These are phyloP conservation scores for Peromyscus aztecus DNA, from an alignment of 2,797 vertebrate species.

Conservation along the genomic window DNA sequence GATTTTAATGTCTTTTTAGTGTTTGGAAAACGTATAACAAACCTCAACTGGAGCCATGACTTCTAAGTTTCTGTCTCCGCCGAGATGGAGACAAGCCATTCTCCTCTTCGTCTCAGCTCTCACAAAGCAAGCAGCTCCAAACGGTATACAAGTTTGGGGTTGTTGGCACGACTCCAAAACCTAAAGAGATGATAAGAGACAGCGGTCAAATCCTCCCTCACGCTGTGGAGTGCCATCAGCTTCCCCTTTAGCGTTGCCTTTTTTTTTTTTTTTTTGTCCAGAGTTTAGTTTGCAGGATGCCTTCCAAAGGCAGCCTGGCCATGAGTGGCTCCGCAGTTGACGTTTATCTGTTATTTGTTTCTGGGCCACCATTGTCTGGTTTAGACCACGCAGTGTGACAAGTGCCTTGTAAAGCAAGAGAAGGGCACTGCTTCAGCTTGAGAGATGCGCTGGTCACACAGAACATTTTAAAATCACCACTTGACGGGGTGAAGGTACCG, in stretches of 20 bases:
- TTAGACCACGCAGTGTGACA: not conserved
- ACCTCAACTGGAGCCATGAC: slow-evolving; percentile 38
- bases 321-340: slow-evolving; percentile 42
- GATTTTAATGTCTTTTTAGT: slow-evolving; percentile 69
- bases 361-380: not conserved
- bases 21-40: slow-evolving; percentile 45
- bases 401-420: slow-evolving; percentile 23
- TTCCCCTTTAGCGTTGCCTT: slow-evolving; percentile 47
- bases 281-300: slow-evolving; percentile 41
- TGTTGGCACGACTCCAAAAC: slow-evolving; percentile 32
- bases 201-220: slow-evolving; percentile 59
- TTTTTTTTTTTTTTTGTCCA: slow-evolving; percentile 54
- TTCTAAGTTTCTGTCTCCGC: slow-evolving; percentile 41
- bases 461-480: slow-evolving; percentile 62
- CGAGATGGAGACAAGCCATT: not conserved
- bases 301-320: slow-evolving; percentile 53
- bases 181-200: slow-evolving; percentile 40
- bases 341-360: slow-evolving; percentile 1
- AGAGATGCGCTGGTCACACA: slow-evolving; percentile 46
- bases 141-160: slow-evolving; percentile 5
- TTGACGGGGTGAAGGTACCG: not conserved
- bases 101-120: not conserved
- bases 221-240: slow-evolving; percentile 50
- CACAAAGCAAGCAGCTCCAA: not conserved
- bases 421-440: slow-evolving; percentile 37